Evolutionary conservation across 2,797 vertebrate species (phyloP).

Genomic region (Nannoperca australis): DNA sequence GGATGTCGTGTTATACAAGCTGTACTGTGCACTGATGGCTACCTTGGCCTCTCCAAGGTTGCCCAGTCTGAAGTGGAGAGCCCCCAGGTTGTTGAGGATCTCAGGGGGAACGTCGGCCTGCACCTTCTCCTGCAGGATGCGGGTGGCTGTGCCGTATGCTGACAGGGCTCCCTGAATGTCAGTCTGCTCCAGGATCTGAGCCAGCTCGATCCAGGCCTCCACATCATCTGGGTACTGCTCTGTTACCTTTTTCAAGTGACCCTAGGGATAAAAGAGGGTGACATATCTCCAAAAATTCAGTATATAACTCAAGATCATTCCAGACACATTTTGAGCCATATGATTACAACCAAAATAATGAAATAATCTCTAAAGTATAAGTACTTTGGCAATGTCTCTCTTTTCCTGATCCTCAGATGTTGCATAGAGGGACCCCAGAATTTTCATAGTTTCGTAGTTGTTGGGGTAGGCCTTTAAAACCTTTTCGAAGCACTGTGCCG

Average conservation of each 20-base stretch:
- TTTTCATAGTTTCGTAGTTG: conserved; percentile 99
- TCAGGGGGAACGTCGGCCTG: conserved; percentile 98
- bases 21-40: background rate
- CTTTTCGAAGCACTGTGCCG: conserved; percentile 98
- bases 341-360: background rate
- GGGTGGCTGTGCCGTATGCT: conserved; percentile 97
- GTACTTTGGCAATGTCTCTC: conserved; percentile 96
- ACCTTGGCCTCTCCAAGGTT: conserved; percentile 99
- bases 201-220: conserved; percentile 98
- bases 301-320: background rate
- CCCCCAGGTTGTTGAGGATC: conserved; percentile 98
- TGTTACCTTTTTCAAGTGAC: conserved; percentile 98
- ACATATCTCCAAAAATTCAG: background rate
- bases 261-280: conserved; percentile 80
- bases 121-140: conserved; percentile 98
- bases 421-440: conserved; percentile 97
- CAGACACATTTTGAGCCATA: background rate
- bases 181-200: conserved; percentile 98
- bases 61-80: conserved; percentile 97
- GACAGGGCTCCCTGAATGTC: conserved; percentile 98
- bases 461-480: conserved; percentile 99
- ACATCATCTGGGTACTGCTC: conserved; percentile 99
- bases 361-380: background rate
- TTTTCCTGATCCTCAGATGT: conserved; percentile 99
- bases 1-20: background rate